These are phyloP conservation scores for Lasioglossum baleicum DNA, from an alignment of 1,140 invertebrate genomes.

Conservation along the genomic window DNA sequence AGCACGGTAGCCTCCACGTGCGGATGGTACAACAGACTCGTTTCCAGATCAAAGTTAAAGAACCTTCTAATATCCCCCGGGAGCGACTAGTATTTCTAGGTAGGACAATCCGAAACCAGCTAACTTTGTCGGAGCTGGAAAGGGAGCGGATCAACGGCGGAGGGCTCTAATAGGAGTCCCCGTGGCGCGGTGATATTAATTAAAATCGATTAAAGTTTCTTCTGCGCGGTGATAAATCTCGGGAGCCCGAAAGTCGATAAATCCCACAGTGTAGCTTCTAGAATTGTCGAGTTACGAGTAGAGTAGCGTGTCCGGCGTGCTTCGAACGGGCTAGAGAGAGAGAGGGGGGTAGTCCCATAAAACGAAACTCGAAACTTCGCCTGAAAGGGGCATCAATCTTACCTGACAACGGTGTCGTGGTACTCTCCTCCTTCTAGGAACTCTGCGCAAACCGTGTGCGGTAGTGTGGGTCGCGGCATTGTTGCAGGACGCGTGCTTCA, in stretches of 20 bases:
- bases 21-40: too few species aligned
- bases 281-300: conserved; percentile 35
- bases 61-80: too few species aligned
- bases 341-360: conserved; percentile 6
- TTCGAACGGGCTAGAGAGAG: not conserved
- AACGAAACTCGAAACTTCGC: conserved; percentile 34
- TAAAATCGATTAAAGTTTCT: conserved; percentile 5
- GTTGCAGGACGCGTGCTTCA: conserved; percentile 68
- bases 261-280: conserved; percentile 39
- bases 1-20: too few species aligned
- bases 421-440: conserved; percentile 72
- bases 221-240: conserved; percentile 14
- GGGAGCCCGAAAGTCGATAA: conserved; percentile 16
- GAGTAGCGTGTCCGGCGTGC: too few species aligned
- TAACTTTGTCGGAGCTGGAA: not conserved
- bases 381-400: conserved; percentile 50
- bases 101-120: too few species aligned
- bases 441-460: conserved; percentile 64
- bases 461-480: conserved; percentile 54
- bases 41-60: too few species aligned
- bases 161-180: not conserved
- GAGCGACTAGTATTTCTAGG: too few species aligned
- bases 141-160: not conserved
- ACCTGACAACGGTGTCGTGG: conserved; percentile 73
- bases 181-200: not conserved